These are phyloP conservation scores for Zaprionus bogoriensis DNA, from an alignment of 2,888 invertebrate genomes.

Conservation along the genomic window DNA sequence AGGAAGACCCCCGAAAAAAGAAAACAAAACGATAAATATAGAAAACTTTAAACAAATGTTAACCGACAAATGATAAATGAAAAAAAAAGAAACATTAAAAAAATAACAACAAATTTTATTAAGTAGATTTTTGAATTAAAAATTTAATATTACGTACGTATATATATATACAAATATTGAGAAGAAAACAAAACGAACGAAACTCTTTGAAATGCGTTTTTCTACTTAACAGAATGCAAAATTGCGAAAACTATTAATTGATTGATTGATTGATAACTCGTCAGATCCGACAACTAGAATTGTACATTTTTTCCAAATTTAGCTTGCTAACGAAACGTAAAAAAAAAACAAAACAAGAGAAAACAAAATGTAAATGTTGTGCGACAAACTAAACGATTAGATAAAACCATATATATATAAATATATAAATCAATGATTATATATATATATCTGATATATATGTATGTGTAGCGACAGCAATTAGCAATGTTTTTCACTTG, in stretches of 20 bases:
- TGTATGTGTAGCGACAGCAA: conserved; percentile 21
- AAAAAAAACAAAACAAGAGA: background rate
- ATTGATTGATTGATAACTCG: conserved; percentile 3
- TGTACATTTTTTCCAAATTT: conserved; percentile 56
- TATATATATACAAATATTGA: conserved; percentile 26
- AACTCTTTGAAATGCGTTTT: conserved; percentile 52
- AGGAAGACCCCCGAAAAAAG: conserved; percentile 25
- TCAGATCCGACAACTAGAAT: conserved; percentile 44
- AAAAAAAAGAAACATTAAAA: conserved; percentile 35
- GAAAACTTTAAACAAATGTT: conserved; percentile 58
- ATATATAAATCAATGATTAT: conserved; percentile 11
- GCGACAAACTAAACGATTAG: conserved; percentile 39
- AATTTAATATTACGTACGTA: conserved; percentile 52
- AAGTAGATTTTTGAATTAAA: conserved; percentile 79
- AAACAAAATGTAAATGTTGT: conserved; percentile 54
- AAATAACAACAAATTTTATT: conserved; percentile 62
- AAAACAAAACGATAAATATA: conserved; percentile 35
- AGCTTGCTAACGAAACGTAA: conserved; percentile 47
- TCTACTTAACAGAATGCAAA: conserved; percentile 41
- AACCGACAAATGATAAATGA: conserved; percentile 48
- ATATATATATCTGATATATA: conserved; percentile 3
- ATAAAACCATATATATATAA: conserved; percentile 12
- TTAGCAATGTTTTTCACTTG: conserved; percentile 17
- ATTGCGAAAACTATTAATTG: conserved; percentile 30
- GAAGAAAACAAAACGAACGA: conserved; percentile 7